Base-by-base conservation (phyloP, 92 coral and sea anemone genomes). In the Paramuricea clavata region DNA sequence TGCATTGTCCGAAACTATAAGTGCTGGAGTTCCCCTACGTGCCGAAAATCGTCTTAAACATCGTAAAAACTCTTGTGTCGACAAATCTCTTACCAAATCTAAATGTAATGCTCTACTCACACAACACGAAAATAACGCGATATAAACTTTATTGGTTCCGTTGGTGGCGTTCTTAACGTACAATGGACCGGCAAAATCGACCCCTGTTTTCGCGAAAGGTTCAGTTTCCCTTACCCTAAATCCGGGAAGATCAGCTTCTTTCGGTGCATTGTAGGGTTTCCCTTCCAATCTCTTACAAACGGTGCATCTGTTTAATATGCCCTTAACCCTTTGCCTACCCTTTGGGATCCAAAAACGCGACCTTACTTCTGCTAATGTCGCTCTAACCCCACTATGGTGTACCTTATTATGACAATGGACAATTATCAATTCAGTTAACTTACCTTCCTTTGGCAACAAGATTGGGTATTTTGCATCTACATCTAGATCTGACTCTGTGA, bases 271-370 rank as follows among this genome's bases (percentile, higher is more conserved):
- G 49, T 81, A 88, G 50, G 89, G 78, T 52, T 75, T 83, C 7
- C 92, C 89, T 61, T 89, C 83, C 27, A 33, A 19, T 36, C 39
- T 83, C 52, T 77, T 83, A 27, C 92, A 89, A 0, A 85, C 80
- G 21, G 61, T 74, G 56, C 92, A 87, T 72, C 81, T 78, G 50
- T 64, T 54, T 15, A 83, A 32, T 4, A 49, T 43, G 13, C 16
- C 43, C 69, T 83, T 83, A 9, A 88, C 92, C 33, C 50, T 74
- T 49, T 88, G 92, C 12, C 85, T 42, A 19, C 92, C 92, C 62
- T 89, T 89, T 11, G 88, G 85, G 0, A 88, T 82, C 92, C 92
- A 88, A 35, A 73, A 83, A 65, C 88, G 76, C 12, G 92, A 83
- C 39, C 92, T 67, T 21, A 77, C 74, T 35, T 89, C 89, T 50